Conservation (phyloP, 2,113 vertebrate species). For the Mixornis gularis region DNA sequence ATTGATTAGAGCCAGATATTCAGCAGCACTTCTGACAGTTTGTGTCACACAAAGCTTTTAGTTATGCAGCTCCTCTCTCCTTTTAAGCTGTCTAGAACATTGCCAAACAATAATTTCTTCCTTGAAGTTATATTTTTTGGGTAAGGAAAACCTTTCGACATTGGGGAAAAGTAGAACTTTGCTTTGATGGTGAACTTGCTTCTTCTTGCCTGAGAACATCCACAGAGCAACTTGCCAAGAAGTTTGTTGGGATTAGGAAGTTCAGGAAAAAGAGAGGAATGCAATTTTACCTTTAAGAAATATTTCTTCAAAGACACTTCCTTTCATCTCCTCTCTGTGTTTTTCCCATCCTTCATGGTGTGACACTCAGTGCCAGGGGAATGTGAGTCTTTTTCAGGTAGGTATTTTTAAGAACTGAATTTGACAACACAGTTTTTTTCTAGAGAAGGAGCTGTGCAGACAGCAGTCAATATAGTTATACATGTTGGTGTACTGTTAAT, state of each 20-base stretch:
- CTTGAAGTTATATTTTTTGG: background rate
- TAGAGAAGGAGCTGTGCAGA: background rate
- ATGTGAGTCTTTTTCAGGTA: background rate
- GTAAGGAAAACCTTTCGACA: background rate
- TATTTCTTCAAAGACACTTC: background rate
- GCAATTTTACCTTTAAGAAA: background rate
- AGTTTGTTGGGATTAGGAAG: background rate
- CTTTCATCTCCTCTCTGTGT: background rate
- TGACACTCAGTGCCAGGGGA: background rate
- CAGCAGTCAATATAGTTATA: background rate
- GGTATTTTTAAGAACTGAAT: background rate
- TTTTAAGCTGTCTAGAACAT: background rate
- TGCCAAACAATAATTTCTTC: background rate
- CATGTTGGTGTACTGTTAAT: background rate
- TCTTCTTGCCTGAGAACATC: background rate
- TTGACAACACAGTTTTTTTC: background rate
- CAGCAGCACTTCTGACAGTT: background rate
- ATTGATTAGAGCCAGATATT: background rate
- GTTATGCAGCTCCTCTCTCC: background rate
- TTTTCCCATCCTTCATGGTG: background rate
- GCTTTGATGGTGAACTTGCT: background rate
- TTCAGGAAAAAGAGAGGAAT: background rate
- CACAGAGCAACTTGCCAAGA: background rate
- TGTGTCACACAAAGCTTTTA: background rate
- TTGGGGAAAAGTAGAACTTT: background rate